Evolutionary conservation across 2,113 vertebrate genomes (phyloP).

Genomic region (Crotalus helleri): DNA sequence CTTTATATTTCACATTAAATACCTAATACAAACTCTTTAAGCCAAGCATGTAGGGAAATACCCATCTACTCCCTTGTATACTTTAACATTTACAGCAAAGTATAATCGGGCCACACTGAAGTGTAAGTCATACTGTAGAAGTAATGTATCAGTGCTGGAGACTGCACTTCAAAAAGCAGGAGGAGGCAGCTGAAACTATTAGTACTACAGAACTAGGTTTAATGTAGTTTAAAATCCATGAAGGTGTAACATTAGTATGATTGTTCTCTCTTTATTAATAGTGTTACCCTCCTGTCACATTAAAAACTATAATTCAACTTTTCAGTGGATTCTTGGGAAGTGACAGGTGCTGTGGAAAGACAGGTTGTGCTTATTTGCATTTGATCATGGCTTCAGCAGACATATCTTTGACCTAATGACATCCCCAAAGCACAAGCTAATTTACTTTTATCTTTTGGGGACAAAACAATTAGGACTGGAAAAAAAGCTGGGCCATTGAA

Average conservation of each 20-base stretch:
- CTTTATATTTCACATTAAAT: not conserved
- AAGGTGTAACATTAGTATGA: not conserved
- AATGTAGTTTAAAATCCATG: not conserved
- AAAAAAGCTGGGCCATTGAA: not conserved
- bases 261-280: not conserved
- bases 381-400: not conserved
- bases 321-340: not conserved
- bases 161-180: not conserved
- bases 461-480: not conserved
- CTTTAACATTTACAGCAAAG: not conserved
- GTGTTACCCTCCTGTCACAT: not conserved
- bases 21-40: not conserved
- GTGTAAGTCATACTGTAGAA: not conserved
- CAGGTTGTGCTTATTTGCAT: not conserved
- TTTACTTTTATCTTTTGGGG: not conserved
- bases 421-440: not conserved
- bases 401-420: not conserved
- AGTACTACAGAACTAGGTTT: not conserved
- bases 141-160: not conserved
- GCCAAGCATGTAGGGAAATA: too few relatives aligned
- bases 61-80: not conserved
- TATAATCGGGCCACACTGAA: not conserved
- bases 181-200: not conserved
- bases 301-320: not conserved
- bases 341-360: not conserved